Evolutionary conservation across 2,797 vertebrate genomes (phyloP), one percentile per base, ranked within the genome.

Genomic region (Smutsia temminckii): DNA sequence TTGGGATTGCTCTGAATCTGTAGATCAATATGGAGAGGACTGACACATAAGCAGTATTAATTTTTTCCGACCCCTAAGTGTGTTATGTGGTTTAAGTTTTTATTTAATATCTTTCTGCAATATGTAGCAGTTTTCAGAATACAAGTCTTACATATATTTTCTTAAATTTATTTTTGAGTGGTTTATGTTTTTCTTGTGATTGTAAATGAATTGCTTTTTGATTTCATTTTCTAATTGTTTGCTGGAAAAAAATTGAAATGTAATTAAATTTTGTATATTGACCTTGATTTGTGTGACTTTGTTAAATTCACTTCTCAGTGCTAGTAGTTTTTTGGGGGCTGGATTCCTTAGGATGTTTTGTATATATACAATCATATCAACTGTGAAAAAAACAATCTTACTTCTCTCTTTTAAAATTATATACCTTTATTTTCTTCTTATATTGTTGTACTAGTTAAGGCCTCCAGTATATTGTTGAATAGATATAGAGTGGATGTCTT

Each of bases 201-300:
- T 34, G 1, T 80, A 71, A 88, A 61, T 57, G 46, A 89, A 88
- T 89, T 85, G 29, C 29, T 64, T 64, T 79, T 74, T 29, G 79
- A 77, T 86, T 91, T 89, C 13, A 23, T 72, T 83, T 93, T 85
- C 29, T 69, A 46, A 57, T 57, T 64, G 69, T 91, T 93, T 74
- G 29, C 13, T 75, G 75, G 20, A 32, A 93, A 86, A 87, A 59
- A 80, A 68, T 32, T 12, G 32, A 93, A 79, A 51, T 55, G 27
- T 27, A 27, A n/a, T 78, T 81, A 11, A 42, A 53, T 81, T 91
- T 71, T 86, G 7, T 83, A 34, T 29, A 8, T 51, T 78, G 46
- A 71, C 69, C 55, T 95, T 83, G 57, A 61, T 83, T 86, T 25
- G 40, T 68, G 5, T 85, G 57, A 74, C 34, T 79, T 91, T 32